Evolutionary conservation across 2,113 vertebrate species (phyloP).

Genomic region (Ictalurus punctatus): DNA sequence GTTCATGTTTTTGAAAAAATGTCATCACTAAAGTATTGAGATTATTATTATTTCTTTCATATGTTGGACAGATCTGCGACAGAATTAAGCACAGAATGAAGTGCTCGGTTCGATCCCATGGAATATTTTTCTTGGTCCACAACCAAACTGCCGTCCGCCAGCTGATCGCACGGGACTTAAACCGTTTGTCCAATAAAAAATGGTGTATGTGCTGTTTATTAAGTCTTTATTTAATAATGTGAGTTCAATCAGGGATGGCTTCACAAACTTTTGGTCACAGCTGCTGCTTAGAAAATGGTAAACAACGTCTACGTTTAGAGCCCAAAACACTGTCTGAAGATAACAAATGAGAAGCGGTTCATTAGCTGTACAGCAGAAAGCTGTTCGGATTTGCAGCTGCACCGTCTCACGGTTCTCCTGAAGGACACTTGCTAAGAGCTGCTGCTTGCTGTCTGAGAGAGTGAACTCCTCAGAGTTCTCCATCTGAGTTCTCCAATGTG

Average conservation of each 20-base stretch:
- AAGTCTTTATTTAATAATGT: constrained; percentile 3
- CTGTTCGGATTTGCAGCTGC: constrained; percentile 9
- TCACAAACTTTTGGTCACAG: background rate
- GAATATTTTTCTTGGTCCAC: background rate
- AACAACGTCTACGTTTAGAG: background rate
- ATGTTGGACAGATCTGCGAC: background rate
- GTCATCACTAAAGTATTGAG: background rate
- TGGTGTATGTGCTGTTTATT: background rate
- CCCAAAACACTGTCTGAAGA: background rate
- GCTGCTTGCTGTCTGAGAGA: background rate
- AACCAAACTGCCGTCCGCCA: background rate
- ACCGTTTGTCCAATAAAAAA: background rate
- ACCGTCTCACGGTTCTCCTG: background rate
- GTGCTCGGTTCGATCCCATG: background rate
- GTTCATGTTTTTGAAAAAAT: background rate
- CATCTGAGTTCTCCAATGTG: background rate
- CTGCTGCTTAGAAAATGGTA: background rate
- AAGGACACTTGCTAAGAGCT: background rate
- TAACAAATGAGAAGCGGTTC: constrained; percentile 5
- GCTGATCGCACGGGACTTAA: background rate
- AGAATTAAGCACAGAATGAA: background rate
- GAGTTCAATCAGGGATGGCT: background rate
- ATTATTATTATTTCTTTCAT: background rate
- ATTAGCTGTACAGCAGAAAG: background rate
- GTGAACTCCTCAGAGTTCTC: background rate